Base-by-base conservation (phyloP, 2,888 invertebrate species). In the Tromatobia lineatoria region DNA sequence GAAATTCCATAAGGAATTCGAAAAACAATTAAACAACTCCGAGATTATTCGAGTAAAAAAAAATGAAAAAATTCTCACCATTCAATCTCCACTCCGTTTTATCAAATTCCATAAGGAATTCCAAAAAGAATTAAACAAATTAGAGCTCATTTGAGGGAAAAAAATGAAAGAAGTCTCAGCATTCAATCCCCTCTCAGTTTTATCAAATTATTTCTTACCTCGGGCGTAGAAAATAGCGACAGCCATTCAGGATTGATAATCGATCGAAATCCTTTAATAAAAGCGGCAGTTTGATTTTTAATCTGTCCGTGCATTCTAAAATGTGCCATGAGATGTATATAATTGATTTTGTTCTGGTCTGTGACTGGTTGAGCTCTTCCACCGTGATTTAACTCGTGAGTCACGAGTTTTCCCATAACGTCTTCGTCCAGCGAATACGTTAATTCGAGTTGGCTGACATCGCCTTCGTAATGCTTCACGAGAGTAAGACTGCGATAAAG, bases 261-360 rank as follows among this genome's bases (percentile, higher is more conserved):
- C 6, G 99, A 97, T 86, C 98, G 96, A 93, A 99, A 99, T 2
- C 99, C 99, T 90, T 97, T 96, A 87, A 99, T 98, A 92, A 99
- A 99, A 8, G 99, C 98, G 66, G 97, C 96, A 0, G 99, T 99
- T 94, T 99, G 99, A 88, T 99, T 98, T 91, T 98, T 97, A 87
- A 99, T 99, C 95, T 99, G 99, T 10, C 97, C 97, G 93, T 99
- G 98, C 98, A 99, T 99, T 86, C 99, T 96, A 94, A 99, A 99
- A 94, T 99, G 98, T 0, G 99, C 99, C 98, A 99, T 99, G 91
- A 98, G 95, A 94, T 99, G 99, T 75, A 99, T 98, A 94, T 99
- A 99, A 92, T 98, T 98, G 88, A 99, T 99, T 94, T 98, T 99
- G 94, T 99, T 99, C 93, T 99, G 98, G 94, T 99, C 98, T 1